Evolutionary conservation across 2,888 invertebrate genomes (phyloP).

Genomic region (Megamerina dolium): DNA sequence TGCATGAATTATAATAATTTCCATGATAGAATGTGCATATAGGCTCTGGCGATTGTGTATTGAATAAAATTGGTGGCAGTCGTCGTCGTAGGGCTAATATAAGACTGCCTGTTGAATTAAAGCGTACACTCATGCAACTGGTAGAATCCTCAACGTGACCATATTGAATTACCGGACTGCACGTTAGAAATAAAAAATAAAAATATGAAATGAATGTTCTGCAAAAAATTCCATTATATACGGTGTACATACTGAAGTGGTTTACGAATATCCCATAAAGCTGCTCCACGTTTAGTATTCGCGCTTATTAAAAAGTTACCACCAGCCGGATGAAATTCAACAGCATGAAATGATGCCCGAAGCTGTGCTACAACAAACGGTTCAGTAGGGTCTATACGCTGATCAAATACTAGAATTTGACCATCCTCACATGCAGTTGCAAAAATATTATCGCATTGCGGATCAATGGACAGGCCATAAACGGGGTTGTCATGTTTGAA

Average conservation of each 20-base stretch:
- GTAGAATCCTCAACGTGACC: constrained; percentile 58
- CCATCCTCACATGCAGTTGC: constrained; percentile 92
- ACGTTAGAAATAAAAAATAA: constrained; percentile 3
- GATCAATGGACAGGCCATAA: constrained; percentile 83
- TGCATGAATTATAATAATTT: constrained; percentile 92
- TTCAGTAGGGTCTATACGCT: constrained; percentile 52
- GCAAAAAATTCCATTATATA: too few species aligned
- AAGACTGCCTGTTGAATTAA: constrained; percentile 70
- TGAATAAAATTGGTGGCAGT: constrained; percentile 79
- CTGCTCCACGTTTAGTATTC: constrained; percentile 83
- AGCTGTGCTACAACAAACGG: constrained; percentile 53
- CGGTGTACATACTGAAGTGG: constrained; percentile 63
- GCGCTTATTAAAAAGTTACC: constrained; percentile 77
- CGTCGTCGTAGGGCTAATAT: constrained; percentile 78
- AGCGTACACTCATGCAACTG: constrained; percentile 89
- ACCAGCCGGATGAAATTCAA: constrained; percentile 85
- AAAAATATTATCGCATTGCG: constrained; percentile 74
- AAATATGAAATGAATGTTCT: neutral
- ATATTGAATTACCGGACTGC: constrained; percentile 66
- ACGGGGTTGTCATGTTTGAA: constrained; percentile 84
- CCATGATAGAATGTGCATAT: constrained; percentile 84
- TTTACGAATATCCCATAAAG: constrained; percentile 82
- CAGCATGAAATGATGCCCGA: constrained; percentile 84
- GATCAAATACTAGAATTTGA: constrained; percentile 77
- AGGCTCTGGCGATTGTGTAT: constrained; percentile 61